Conservation (phyloP, 2,888 invertebrate species). For the Phortica okadai region DNA sequence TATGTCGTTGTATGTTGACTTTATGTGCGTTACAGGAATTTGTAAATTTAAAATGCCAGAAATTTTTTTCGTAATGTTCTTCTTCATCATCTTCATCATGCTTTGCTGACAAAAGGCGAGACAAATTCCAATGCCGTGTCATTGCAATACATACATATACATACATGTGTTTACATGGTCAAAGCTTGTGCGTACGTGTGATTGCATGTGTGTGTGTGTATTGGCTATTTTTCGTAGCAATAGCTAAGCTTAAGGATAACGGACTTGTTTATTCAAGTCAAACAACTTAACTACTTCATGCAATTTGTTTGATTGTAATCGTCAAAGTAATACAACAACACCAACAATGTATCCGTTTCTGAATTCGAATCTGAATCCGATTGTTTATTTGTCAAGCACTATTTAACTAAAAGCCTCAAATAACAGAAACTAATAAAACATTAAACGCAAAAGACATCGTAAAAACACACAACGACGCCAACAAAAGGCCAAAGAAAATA, state of each 20-base stretch:
- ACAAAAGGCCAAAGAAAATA: conserved; percentile 29
- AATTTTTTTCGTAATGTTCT: conserved; percentile 45
- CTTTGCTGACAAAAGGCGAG: not conserved
- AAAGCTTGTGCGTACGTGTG: not conserved
- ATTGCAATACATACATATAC: not conserved
- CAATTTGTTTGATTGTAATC: conserved; percentile 56
- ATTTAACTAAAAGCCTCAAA: conserved; percentile 47
- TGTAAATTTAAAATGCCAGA: conserved; percentile 69
- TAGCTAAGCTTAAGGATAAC: conserved; percentile 20
- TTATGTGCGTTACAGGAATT: conserved; percentile 66
- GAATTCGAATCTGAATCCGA: conserved; percentile 47
- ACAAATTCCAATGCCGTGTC: conserved; percentile 3
- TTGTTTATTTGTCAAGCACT: conserved; percentile 71
- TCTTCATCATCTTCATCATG: conserved; percentile 3
- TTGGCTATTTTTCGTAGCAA: conserved; percentile 1
- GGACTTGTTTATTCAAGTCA: conserved; percentile 66
- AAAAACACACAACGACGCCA: conserved; percentile 40
- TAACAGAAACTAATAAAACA: conserved; percentile 57
- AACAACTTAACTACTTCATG: conserved; percentile 67
- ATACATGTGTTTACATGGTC: not conserved
- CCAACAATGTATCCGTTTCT: not conserved
- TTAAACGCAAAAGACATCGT: conserved; percentile 40
- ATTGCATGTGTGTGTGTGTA: not conserved
- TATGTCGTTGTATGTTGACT: conserved; percentile 60
- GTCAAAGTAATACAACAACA: not conserved